Conservation (phyloP, 2,888 invertebrate species). For the Agonopterix arenella region DNA sequence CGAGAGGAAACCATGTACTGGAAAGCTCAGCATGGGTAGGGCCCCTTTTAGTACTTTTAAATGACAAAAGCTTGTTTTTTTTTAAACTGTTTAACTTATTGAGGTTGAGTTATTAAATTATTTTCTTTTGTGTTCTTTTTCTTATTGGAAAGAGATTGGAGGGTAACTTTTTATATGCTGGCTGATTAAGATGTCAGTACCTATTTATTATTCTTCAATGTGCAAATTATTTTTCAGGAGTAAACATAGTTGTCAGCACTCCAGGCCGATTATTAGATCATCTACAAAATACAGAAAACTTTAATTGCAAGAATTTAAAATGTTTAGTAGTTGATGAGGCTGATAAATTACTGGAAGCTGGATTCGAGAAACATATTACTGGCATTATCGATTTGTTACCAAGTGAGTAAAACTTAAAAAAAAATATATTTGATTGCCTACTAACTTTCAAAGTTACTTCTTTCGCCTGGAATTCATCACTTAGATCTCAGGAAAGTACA, state of each 20-base stretch:
- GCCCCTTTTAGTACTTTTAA: no score
- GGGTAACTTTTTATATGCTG: neutral
- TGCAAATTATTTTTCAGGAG: conserved; percentile 58
- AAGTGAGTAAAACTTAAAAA: conserved; percentile 29
- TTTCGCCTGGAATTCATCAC: no score
- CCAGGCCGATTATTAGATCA: conserved; percentile 98
- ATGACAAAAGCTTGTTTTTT: no score
- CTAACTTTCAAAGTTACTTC: no score
- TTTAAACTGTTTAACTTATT: no score
- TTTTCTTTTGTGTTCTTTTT: neutral
- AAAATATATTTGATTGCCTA: no score
- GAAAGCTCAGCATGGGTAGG: no score
- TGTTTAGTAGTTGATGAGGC: conserved; percentile 97
- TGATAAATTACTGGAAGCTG: conserved; percentile 95
- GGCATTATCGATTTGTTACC: conserved; percentile 93
- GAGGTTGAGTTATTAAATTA: no score
- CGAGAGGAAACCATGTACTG: no score
- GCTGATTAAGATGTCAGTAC: neutral
- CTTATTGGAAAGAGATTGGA: no score
- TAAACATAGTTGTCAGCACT: conserved; percentile 95
- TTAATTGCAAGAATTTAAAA: conserved; percentile 91
- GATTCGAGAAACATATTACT: conserved; percentile 96
- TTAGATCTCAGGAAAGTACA: no score
- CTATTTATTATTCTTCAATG: conserved; percentile 12
- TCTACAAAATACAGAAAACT: conserved; percentile 90